Evolutionary conservation across 2,797 vertebrate genomes (phyloP).

Genomic region (Poliocrania exsul): DNA sequence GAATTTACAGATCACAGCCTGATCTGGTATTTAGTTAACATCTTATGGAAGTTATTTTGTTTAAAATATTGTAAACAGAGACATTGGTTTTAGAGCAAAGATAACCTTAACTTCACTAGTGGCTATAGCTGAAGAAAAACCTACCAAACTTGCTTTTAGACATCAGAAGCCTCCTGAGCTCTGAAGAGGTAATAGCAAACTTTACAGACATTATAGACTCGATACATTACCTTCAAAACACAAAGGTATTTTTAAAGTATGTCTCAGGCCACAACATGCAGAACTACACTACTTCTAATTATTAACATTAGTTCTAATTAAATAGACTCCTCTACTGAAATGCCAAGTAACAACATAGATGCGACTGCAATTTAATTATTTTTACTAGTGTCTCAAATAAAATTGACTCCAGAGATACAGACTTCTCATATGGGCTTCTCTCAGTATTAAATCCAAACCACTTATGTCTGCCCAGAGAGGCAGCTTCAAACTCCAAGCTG

Average conservation of each 20-base stretch:
- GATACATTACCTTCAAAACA: neutral
- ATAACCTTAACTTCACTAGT: neutral
- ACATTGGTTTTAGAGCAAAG: neutral
- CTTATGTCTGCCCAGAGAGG: rapidly evolving
- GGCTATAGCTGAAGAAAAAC: neutral
- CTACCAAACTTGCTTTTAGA: neutral
- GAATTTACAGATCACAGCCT: neutral
- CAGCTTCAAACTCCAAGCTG: neutral
- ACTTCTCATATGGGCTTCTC: neutral
- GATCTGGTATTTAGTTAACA: neutral
- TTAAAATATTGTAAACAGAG: neutral
- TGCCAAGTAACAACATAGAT: neutral
- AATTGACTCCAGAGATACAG: neutral
- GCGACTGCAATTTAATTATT: neutral
- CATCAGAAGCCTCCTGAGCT: neutral
- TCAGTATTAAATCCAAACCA: neutral
- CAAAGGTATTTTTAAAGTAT: neutral
- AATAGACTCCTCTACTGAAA: neutral
- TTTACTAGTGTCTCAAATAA: neutral
- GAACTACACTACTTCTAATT: neutral
- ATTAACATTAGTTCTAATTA: neutral
- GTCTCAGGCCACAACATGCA: neutral
- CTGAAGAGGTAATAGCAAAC: neutral
- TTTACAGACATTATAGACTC: neutral
- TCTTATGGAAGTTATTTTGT: neutral